phyloP scores from a whole-genome alignment of 2,797 vertebrate species.

The Prunella strophiata region DNA sequence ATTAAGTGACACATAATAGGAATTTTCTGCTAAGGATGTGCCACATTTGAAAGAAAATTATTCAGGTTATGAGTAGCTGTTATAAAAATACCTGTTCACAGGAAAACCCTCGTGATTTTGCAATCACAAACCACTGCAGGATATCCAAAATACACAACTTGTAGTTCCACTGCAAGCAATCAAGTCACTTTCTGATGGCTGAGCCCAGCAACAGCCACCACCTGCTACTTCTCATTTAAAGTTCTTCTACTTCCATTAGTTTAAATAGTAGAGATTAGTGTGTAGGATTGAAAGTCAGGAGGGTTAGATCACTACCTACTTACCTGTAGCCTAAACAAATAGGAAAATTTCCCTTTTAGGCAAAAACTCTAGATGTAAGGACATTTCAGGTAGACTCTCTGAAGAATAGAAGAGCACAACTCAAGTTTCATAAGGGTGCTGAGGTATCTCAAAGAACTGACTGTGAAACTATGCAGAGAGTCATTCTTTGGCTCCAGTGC shows the following conservation, averaged over 20 bases:
- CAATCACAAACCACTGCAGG: constrained; percentile 4
- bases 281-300: not conserved
- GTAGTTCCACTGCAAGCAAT: not conserved
- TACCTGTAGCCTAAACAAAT: not conserved
- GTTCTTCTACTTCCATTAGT: not conserved
- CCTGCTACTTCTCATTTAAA: not conserved
- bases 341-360: not conserved
- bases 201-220: not conserved
- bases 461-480: not conserved
- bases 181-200: not conserved
- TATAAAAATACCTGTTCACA: constrained; percentile 15
- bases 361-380: not conserved
- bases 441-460: not conserved
- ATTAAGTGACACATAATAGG: constrained; percentile 24
- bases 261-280: not conserved
- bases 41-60: constrained; percentile 41
- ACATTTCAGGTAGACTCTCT: not conserved
- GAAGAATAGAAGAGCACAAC: not conserved
- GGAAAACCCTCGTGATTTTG: not conserved
- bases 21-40: constrained; percentile 3
- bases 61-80: constrained; percentile 24
- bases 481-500: not conserved
- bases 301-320: not conserved
- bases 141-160: not conserved
- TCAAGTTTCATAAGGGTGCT: not conserved